phyloP scores from a whole-genome alignment of 2,113 vertebrate species.

The Scalopus aquaticus region DNA sequence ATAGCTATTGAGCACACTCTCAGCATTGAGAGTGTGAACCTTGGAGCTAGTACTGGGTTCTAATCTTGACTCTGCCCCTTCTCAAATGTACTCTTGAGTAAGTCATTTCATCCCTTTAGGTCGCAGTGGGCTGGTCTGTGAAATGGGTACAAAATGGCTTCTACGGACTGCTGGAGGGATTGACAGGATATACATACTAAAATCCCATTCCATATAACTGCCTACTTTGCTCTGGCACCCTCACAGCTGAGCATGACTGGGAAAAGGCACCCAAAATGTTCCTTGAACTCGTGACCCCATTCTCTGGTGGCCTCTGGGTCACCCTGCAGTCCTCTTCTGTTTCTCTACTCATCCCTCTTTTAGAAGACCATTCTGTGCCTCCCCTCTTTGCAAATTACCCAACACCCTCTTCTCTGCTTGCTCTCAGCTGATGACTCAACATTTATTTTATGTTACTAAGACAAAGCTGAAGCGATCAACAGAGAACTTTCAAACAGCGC shows the following conservation, averaged over 20 bases:
- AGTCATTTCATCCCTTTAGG: neutral
- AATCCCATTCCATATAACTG: neutral
- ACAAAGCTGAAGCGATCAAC: neutral
- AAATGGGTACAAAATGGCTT: neutral
- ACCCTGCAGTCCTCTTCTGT: neutral
- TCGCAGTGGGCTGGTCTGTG: neutral
- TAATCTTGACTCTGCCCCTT: neutral
- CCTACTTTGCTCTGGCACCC: rapidly evolving
- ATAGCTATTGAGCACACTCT: rapidly evolving
- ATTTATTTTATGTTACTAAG: neutral
- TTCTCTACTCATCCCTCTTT: neutral
- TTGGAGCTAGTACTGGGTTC: neutral
- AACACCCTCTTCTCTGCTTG: neutral
- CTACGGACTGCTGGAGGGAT: neutral
- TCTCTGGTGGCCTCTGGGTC: neutral
- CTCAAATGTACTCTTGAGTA: neutral
- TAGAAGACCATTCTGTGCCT: neutral
- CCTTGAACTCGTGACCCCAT: neutral
- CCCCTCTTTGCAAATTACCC: neutral
- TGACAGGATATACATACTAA: neutral
- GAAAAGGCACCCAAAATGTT: neutral
- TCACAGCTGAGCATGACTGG: neutral
- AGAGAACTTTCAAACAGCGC: neutral
- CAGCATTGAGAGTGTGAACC: neutral
- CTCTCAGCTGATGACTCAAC: neutral